phyloP scores from a whole-genome alignment of 2,113 vertebrate genomes.

The Bubo scandiacus region DNA sequence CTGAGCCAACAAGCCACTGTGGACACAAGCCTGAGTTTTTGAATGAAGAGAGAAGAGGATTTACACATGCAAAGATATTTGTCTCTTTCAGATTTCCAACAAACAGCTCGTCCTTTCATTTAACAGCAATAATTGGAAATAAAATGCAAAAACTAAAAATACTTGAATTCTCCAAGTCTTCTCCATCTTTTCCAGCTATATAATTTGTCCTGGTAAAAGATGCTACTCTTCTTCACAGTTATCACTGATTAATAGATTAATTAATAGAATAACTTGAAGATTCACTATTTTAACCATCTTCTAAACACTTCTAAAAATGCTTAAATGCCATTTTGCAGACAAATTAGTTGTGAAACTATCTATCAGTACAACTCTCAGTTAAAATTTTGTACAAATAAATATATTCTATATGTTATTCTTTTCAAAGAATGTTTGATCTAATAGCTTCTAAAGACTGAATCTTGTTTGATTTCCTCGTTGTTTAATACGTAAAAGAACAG shows the following conservation, averaged over 20 bases:
- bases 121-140: not conserved
- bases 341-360: constrained; percentile 7
- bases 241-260: not conserved
- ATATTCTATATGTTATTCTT: constrained; percentile 29
- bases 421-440: constrained; percentile 58
- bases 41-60: constrained; percentile 24
- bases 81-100: not conserved
- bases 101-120: not conserved
- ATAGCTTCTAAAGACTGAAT: constrained; percentile 16
- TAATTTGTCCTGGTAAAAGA: not conserved
- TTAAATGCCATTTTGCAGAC: not conserved
- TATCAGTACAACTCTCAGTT: not conserved
- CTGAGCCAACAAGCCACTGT: not conserved
- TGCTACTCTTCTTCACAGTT: not conserved
- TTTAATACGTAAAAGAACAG: constrained; percentile 44
- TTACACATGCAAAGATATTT: constrained; percentile 23
- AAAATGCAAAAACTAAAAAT: not conserved
- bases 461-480: constrained; percentile 14
- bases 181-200: not conserved
- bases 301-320: not conserved
- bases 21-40: constrained; percentile 34
- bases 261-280: not conserved
- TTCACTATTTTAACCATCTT: not conserved
- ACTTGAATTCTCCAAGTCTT: not conserved
- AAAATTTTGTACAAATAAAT: constrained; percentile 26